phyloP scores from a whole-genome alignment of 2,888 invertebrate genomes.

The Lymantria dispar region DNA sequence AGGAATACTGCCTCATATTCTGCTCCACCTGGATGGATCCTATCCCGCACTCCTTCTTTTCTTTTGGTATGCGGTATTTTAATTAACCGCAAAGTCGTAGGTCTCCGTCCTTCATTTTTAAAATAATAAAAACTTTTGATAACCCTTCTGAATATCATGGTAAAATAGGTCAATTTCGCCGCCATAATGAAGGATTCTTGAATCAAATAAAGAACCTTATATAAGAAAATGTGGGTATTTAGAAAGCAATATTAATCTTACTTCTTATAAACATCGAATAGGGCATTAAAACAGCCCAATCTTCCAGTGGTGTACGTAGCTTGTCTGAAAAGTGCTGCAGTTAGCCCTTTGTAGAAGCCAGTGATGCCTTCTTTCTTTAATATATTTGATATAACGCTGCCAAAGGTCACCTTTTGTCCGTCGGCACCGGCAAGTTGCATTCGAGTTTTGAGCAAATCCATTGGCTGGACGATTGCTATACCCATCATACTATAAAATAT shows the following conservation, averaged over 20 bases:
- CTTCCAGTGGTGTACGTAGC: conserved; percentile 98
- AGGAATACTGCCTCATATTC: no score
- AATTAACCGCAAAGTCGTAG: no score
- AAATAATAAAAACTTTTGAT: background rate
- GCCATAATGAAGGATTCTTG: no score
- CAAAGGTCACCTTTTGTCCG: conserved; percentile 84
- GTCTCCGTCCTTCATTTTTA: no score
- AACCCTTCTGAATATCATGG: no score
- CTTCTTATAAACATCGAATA: conserved; percentile 80
- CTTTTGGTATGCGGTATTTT: no score
- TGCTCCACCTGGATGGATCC: no score
- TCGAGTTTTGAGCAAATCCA: conserved; percentile 55
- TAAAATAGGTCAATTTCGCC: no score
- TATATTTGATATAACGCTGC: conserved; percentile 87
- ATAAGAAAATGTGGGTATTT: no score
- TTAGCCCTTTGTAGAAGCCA: conserved; percentile 94
- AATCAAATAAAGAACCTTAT: background rate
- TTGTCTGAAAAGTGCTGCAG: conserved; percentile 95
- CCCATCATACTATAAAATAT: conserved; percentile 45
- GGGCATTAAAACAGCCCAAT: conserved; percentile 94
- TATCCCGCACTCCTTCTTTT: no score
- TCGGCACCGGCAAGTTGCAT: conserved; percentile 76
- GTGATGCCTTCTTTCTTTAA: conserved; percentile 90
- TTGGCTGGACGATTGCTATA: conserved; percentile 51
- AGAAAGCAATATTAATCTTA: conserved; percentile 4